Evolutionary conservation across 2,113 vertebrate species (phyloP).

Genomic region (Rhinoptilus africanus): DNA sequence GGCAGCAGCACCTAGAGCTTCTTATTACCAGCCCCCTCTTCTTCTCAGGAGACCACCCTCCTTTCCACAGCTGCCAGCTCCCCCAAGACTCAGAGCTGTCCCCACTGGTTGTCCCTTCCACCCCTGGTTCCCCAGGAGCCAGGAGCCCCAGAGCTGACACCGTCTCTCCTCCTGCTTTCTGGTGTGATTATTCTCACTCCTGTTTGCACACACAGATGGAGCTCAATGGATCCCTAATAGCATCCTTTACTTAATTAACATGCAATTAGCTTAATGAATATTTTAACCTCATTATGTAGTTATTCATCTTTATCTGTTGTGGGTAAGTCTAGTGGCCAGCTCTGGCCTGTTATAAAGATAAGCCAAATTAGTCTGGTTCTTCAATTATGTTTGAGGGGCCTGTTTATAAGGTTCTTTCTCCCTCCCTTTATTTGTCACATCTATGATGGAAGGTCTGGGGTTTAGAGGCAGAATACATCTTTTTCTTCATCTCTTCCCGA

Average conservation of each 20-base stretch:
- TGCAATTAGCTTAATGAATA: constrained; percentile 79
- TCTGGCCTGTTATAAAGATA: constrained; percentile 39
- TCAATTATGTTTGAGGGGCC: not conserved
- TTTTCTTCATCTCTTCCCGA: not conserved
- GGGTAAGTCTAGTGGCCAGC: constrained; percentile 35
- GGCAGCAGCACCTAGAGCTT: not conserved
- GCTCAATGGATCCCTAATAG: constrained; percentile 67
- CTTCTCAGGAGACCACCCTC: not conserved
- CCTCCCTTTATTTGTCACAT: not conserved
- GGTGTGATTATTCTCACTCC: constrained; percentile 50
- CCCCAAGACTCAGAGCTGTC: not conserved
- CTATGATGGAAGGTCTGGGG: not conserved
- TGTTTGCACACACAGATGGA: constrained; percentile 71
- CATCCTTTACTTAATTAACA: constrained; percentile 75
- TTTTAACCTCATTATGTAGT: constrained; percentile 71
- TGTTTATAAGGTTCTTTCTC: not conserved
- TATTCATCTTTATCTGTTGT: constrained; percentile 68
- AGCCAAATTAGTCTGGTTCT: constrained; percentile 45
- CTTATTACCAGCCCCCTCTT: not conserved
- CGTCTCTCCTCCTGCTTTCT: not conserved
- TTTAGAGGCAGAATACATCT: not conserved
- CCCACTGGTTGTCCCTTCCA: not conserved
- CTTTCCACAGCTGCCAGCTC: not conserved
- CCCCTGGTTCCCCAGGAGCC: not conserved
- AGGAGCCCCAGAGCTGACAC: not conserved